Evolutionary conservation across 1,140 invertebrate genomes (phyloP).

Genomic region (Orchesella cincta): DNA sequence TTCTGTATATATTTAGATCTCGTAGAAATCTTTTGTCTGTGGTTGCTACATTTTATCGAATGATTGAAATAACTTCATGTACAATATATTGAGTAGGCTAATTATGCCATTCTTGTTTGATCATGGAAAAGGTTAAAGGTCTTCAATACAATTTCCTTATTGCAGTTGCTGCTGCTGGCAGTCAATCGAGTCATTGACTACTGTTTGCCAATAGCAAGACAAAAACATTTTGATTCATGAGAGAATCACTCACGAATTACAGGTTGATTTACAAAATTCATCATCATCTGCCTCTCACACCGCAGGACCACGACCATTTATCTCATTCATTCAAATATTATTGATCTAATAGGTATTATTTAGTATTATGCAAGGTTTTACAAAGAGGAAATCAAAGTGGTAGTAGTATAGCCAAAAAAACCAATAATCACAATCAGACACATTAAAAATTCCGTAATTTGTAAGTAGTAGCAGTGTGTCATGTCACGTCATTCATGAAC

Average conservation of each 20-base stretch:
- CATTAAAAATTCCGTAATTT: background rate
- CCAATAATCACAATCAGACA: background rate
- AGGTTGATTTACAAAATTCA: too few species aligned
- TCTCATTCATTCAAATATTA: too few species aligned
- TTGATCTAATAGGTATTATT: background rate
- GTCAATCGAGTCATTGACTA: background rate
- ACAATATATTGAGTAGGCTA: too few species aligned
- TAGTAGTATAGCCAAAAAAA: background rate
- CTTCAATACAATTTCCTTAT: background rate
- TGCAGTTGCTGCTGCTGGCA: background rate
- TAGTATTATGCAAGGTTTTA: background rate
- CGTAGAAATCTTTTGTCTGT: too few species aligned
- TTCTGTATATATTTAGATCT: too few species aligned
- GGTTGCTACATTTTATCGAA: too few species aligned
- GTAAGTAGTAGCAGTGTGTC: background rate
- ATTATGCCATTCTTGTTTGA: background rate
- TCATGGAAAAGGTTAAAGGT: conserved; percentile 17
- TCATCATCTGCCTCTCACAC: too few species aligned
- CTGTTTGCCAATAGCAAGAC: background rate
- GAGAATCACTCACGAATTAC: too few species aligned
- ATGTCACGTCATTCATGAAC: background rate
- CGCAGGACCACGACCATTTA: too few species aligned
- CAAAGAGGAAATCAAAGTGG: background rate
- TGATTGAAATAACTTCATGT: too few species aligned
- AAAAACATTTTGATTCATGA: too few species aligned